Evolutionary conservation across 1,140 invertebrate species (phyloP).

Genomic region (Mercenaria mercenaria): DNA sequence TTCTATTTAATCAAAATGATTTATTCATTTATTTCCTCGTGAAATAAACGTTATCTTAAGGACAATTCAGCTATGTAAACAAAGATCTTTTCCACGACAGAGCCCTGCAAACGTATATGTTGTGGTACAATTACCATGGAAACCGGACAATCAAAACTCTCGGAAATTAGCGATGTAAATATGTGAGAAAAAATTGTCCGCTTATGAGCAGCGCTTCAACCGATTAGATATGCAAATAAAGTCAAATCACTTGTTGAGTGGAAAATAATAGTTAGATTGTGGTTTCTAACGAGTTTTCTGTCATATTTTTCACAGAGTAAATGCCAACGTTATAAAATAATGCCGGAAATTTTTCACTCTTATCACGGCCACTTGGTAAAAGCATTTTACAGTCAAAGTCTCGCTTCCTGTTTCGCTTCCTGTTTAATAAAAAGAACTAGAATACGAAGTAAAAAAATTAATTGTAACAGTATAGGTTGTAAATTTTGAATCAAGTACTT

Average conservation of each 20-base stretch:
- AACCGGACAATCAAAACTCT: neutral
- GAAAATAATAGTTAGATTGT: neutral
- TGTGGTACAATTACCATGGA: neutral
- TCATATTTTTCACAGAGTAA: no score
- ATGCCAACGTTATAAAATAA: no score
- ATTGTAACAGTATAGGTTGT: no score
- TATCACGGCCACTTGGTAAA: no score
- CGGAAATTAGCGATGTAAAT: neutral
- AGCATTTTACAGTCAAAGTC: no score
- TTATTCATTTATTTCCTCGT: neutral
- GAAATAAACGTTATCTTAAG: neutral
- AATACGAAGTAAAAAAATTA: no score
- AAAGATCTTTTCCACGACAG: neutral
- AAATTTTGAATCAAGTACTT: no score
- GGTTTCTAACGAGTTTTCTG: neutral
- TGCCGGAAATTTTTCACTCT: no score
- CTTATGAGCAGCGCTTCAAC: neutral
- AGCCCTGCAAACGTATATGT: neutral
- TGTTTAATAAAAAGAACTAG: no score
- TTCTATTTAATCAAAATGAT: neutral
- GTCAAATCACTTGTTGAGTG: neutral
- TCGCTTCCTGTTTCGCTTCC: no score
- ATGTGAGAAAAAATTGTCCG: neutral
- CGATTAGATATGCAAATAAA: neutral
- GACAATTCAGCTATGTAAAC: slow-evolving; percentile 6